Evolutionary conservation across 2,797 vertebrate genomes (phyloP), one percentile per base, ranked within the genome.

Genomic region (Garrulus glandarius): DNA sequence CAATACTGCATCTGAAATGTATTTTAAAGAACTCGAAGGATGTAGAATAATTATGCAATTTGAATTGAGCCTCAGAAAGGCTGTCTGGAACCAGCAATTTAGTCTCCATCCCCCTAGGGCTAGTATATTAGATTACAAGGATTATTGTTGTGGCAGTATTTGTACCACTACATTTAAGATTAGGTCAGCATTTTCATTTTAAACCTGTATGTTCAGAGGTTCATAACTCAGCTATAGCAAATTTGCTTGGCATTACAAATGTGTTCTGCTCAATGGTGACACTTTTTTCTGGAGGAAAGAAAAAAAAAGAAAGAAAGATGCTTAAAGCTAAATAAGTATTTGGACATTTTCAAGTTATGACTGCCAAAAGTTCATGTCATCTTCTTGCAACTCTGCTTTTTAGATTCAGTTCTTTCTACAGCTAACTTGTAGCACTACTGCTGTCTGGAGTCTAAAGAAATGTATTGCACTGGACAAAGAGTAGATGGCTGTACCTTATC

Each of bases 111-210:
- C 86, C 93, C 80, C 43, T 32, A 94, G 84, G 92, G 68, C 68
- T 96, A 97, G 96, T 96, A 84, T 65, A 96, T 95, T 96, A 93
- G 69, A 92, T 97, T 92, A 89, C 92, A 97, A 89, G 60, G 95
- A 94, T 94, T 94, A 87, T 77, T 94, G 53, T 49, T 79, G 83
- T 77, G 64, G 89, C 81, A 79, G 69, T 96, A 93, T 97, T 97
- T 92, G 91, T 96, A 94, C 88, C 79, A 84, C 88, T 95, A 75
- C 83, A 80, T 85, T 97, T 96, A 95, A 97, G 84, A 95, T 76
- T 80, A 82, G 87, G 85, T 88, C 92, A 96, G 77, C 68, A 63
- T 96, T 97, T 96, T 83, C 68, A 94, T 97, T 95, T 94, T 86
- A 95, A 97, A 95, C 68, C 34, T 86, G 78, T 59, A 56, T 44